Percentiles rank a stretch among this genome's conserved stretches.
Evolutionary conservation across 1,140 invertebrate genomes (phyloP).

Genomic region (Zaprionus davidi): DNA sequence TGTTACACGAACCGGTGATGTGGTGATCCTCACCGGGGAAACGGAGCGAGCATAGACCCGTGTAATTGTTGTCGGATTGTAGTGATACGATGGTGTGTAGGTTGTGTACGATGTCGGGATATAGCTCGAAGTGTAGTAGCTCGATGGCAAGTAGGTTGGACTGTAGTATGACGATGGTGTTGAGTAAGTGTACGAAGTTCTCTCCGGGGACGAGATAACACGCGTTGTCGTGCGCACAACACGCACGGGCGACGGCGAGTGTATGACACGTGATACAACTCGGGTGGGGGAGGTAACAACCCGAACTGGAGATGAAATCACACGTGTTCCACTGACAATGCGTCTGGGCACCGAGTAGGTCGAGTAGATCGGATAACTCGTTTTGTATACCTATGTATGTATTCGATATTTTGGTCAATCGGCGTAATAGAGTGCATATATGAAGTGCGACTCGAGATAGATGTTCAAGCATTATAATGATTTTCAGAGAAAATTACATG

Average conservation of each 20-base stretch:
- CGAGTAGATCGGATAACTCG: constrained; percentile 83
- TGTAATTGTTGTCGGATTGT: constrained; percentile 75
- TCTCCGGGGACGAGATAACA: constrained; percentile 85
- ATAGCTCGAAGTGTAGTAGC: constrained; percentile 86
- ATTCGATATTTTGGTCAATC: constrained; percentile 28
- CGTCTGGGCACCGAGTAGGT: constrained; percentile 86
- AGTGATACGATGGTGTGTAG: constrained; percentile 77
- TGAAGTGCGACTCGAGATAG: constrained; percentile 12
- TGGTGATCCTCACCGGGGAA: constrained; percentile 87
- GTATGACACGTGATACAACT: constrained; percentile 71
- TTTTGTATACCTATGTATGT: constrained; percentile 77
- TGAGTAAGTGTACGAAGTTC: constrained; percentile 68
- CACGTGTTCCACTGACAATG: constrained; percentile 65
- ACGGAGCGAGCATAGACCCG: constrained; percentile 72
- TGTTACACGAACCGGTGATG: constrained; percentile 86
- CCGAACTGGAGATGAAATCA: constrained; percentile 80
- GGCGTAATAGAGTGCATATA: not conserved
- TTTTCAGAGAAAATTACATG: constrained; percentile 3
- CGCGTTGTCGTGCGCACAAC: constrained; percentile 86
- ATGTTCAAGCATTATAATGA: constrained; percentile 5
- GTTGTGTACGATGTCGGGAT: constrained; percentile 74
- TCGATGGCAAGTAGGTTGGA: constrained; percentile 81
- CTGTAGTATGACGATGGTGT: constrained; percentile 72
- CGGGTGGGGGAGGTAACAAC: constrained; percentile 83
- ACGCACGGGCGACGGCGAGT: constrained; percentile 85